A percentile compares a stretch with the other conserved stretches of the same genome.
phyloP scores from a whole-genome alignment of 2,797 vertebrate species.

The Enteromius radiatus region DNA sequence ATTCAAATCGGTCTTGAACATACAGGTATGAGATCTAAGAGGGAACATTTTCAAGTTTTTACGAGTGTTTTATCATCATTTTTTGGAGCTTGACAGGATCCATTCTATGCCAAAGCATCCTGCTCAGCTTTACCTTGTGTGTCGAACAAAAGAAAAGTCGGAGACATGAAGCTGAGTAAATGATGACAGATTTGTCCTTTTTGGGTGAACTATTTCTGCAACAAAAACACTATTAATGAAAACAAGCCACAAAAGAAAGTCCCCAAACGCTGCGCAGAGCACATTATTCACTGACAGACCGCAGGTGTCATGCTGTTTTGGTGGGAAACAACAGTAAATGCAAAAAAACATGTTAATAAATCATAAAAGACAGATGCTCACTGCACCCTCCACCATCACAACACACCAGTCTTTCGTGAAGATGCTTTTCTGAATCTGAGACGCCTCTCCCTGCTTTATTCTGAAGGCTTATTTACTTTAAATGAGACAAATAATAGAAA shows the following conservation, averaged over 20 bases:
- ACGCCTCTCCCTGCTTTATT: not conserved
- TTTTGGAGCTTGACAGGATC: slow-evolving; percentile 9
- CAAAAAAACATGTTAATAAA: slow-evolving; percentile 40
- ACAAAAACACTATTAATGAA: not conserved
- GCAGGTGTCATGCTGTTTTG: slow-evolving; percentile 34
- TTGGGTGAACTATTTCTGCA: slow-evolving; percentile 16
- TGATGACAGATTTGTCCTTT: slow-evolving; percentile 8
- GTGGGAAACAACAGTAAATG: slow-evolving; percentile 32
- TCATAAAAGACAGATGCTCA: slow-evolving; percentile 26
- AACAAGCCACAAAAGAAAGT: not conserved
- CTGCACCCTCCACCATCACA: slow-evolving; percentile 5
- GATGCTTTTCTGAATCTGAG: slow-evolving; percentile 6
- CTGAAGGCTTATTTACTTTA: not conserved
- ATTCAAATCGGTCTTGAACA: not conserved
- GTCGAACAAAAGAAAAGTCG: slow-evolving; percentile 4
- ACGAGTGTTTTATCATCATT: not conserved
- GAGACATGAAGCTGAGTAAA: not conserved
- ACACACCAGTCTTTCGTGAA: slow-evolving; percentile 8
- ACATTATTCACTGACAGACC: slow-evolving; percentile 23
- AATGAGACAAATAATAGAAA: not conserved
- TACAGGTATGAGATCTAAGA: not conserved
- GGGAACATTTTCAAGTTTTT: not conserved
- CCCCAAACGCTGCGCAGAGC: not conserved
- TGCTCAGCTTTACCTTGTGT: not conserved
- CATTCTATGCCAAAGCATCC: not conserved